A percentile compares a stretch with the other conserved stretches of the same genome.
Conservation (phyloP, 2,113 vertebrate species). For the Choloepus hoffmanni region DNA sequence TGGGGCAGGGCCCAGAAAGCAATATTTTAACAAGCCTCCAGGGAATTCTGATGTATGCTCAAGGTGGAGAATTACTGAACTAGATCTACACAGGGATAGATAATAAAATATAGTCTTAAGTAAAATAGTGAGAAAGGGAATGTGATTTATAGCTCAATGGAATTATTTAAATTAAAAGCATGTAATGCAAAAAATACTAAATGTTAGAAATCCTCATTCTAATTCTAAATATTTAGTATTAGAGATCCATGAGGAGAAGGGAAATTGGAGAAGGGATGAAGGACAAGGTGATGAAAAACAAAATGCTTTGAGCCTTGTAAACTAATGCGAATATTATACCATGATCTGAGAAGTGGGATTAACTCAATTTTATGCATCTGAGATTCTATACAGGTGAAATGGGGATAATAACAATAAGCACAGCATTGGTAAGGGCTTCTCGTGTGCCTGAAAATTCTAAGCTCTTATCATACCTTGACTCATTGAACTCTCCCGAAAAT, state of each 20-base stretch:
- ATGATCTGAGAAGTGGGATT: not conserved
- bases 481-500: not conserved
- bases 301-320: not conserved
- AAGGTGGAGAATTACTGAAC: not conserved
- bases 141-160: not conserved
- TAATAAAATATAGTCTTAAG: not conserved
- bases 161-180: not conserved
- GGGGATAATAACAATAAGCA: not conserved
- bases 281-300: not conserved
- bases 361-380: too few species aligned
- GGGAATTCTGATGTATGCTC: not conserved
- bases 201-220: not conserved
- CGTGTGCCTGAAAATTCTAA: not conserved
- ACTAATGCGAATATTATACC: not conserved
- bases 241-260: not conserved
- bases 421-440: not conserved
- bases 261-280: not conserved
- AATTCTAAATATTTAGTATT: too few species aligned
- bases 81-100: not conserved
- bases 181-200: not conserved
- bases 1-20: fast-evolving
- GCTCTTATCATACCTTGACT: fast-evolving
- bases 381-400: not conserved
- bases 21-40: not conserved
- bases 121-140: not conserved